Evolutionary conservation across 30 jellyfish, hydroid and myxozoan species (phyloP), one percentile per base, ranked within the genome.

Genomic region (Euphysa ruthae): DNA sequence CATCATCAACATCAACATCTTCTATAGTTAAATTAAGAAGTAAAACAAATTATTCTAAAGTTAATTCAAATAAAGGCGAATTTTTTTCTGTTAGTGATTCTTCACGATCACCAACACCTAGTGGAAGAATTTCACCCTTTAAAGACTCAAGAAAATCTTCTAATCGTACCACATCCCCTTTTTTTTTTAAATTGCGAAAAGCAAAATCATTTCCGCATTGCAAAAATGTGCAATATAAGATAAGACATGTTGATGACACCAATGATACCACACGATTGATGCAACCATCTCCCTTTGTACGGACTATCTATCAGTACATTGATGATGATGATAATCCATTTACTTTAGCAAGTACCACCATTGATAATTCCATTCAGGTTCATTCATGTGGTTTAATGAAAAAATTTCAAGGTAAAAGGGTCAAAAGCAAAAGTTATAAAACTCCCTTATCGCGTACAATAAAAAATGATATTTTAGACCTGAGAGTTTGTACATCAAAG

Each of bases 261-360:
- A 63, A 63, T 32, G 33, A 18, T 0, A 33, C 22, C 4, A 63
- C 71, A 26, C 18, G 61, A 35, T 43, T 68, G 25, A 24, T 43
- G 16, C 80, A 68, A 68, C 75, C 80, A 4, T 68, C 80, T 10
- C 75, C 80, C 3, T 68, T 68, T 42, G 80, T 68, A 2, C 35
- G 52, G 8, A 68, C 80, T 15, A 29, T 68, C 20, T 68, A 30
- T 2, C 80, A 68, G 22, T 68, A 19, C 49, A 24, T 68, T 7
- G 80, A 68, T 43, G 73, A 35, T 1, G 80, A 68, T 8, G 80
- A 68, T 3, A n/a, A 38, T n/a, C 43, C 6, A 18, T 46, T 46
- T 10, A 56, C 26, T 33, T 56, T 56, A 6, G 44, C 56, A 4
- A 16, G 35, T 3, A 43, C 80, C 3, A 18, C 19, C 25, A 13